phyloP scores from a whole-genome alignment of 2,113 vertebrate genomes.

The Tylochromis polylepis region DNA sequence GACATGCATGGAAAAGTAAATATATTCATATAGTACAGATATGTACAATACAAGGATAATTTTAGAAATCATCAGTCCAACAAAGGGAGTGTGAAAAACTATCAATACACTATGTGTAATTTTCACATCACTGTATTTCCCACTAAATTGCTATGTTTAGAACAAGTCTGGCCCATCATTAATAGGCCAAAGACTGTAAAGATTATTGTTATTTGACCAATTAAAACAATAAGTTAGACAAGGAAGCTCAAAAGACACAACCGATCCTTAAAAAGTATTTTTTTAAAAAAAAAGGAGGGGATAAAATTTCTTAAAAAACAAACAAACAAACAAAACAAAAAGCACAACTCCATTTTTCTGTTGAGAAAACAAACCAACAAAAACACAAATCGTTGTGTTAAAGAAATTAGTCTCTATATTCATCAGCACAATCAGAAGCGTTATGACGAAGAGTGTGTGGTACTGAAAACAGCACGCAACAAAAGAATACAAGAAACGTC shows the following conservation, averaged over 20 bases:
- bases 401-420: slow-evolving; percentile 63
- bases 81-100: slow-evolving; percentile 71
- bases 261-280: neutral
- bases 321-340: neutral
- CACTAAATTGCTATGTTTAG: slow-evolving; percentile 33
- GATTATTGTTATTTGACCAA: slow-evolving; percentile 50
- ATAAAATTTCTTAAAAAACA: neutral
- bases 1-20: slow-evolving; percentile 82
- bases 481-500: slow-evolving; percentile 24
- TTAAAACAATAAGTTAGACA: slow-evolving; percentile 61
- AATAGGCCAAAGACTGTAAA: slow-evolving; percentile 17
- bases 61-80: slow-evolving; percentile 65
- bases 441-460: slow-evolving; percentile 41
- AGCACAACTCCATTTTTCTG: neutral
- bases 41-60: slow-evolving; percentile 73
- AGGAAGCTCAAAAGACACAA: slow-evolving; percentile 12
- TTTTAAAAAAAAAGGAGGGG: neutral
- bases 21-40: slow-evolving; percentile 81
- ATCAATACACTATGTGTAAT: slow-evolving; percentile 52
- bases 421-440: slow-evolving; percentile 58
- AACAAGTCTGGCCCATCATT: slow-evolving; percentile 25
- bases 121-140: slow-evolving; percentile 46
- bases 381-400: slow-evolving; percentile 23
- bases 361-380: slow-evolving; percentile 16
- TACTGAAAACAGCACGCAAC: slow-evolving; percentile 50